Percentiles rank a stretch among this genome's conserved stretches.
phyloP scores from a whole-genome alignment of 1,140 invertebrate species.

The Dendrolimus punctatus region DNA sequence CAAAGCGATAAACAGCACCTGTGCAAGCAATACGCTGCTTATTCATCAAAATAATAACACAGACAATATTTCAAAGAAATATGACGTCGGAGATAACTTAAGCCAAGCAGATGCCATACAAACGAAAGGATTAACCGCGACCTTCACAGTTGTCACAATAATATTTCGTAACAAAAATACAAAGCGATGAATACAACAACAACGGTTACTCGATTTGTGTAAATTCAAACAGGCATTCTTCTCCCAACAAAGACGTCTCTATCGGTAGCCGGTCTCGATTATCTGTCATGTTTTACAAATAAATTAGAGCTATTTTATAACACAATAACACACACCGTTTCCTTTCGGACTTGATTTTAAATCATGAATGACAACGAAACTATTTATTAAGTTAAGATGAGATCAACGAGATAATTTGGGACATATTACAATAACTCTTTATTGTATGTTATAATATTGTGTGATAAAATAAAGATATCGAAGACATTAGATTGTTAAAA shows the following conservation, averaged over 20 bases:
- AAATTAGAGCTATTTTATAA: constrained; percentile 61
- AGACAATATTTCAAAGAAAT: constrained; percentile 18
- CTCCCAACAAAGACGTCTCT: constrained; percentile 50
- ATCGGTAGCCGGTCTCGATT: constrained; percentile 58
- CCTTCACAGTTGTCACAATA: constrained; percentile 63
- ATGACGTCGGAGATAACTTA: constrained; percentile 15
- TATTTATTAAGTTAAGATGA: constrained; percentile 63
- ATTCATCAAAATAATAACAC: constrained; percentile 16
- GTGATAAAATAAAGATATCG: neutral
- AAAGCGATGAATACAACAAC: constrained; percentile 34
- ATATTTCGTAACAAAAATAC: constrained; percentile 64
- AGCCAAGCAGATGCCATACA: constrained; percentile 30
- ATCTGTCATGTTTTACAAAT: constrained; percentile 62
- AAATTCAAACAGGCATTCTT: constrained; percentile 50
- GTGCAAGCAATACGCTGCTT: constrained; percentile 3
- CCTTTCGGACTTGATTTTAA: constrained; percentile 40
- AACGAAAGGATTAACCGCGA: constrained; percentile 48
- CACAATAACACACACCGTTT: constrained; percentile 45
- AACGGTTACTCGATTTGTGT: constrained; percentile 35
- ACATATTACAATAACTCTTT: constrained; percentile 60
- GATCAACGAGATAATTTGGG: constrained; percentile 44
- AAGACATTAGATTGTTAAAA: no score
- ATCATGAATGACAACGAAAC: constrained; percentile 46
- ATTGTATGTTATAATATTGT: constrained; percentile 26
- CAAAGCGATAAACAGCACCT: neutral